Conservation (phyloP, 2,888 invertebrate species). For the Archips crataeganus region DNA sequence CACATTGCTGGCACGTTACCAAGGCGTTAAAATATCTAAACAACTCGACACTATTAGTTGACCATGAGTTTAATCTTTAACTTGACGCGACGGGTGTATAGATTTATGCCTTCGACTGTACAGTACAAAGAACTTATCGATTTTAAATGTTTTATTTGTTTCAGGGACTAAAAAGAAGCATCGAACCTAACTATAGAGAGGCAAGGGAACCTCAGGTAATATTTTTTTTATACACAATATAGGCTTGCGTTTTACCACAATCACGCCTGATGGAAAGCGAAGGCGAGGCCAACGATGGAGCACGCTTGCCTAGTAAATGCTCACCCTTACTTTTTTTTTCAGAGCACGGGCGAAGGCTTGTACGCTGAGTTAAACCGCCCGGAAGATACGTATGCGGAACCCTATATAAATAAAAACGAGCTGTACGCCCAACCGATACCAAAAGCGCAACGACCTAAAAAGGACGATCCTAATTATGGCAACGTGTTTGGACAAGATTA, state of each 20-base stretch:
- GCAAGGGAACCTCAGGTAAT: neutral
- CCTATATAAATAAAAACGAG: slow-evolving; percentile 14
- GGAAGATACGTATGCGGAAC: slow-evolving; percentile 23
- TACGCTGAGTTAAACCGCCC: slow-evolving; percentile 20
- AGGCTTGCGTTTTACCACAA: too few relatives aligned
- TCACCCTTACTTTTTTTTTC: neutral
- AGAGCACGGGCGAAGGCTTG: slow-evolving; percentile 27
- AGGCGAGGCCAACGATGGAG: too few relatives aligned
- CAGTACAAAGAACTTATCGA: too few relatives aligned
- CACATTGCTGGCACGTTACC: too few relatives aligned
- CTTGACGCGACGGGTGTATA: too few relatives aligned
- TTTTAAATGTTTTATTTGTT: neutral
- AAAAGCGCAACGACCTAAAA: slow-evolving; percentile 13
- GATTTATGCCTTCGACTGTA: too few relatives aligned
- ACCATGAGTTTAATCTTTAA: too few relatives aligned
- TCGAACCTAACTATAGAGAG: neutral
- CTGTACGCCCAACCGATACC: slow-evolving; percentile 26
- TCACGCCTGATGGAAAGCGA: too few relatives aligned
- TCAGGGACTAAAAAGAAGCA: neutral
- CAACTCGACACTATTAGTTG: too few relatives aligned
- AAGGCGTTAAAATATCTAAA: too few relatives aligned
- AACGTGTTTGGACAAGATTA: slow-evolving; percentile 27
- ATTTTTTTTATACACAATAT: too few relatives aligned
- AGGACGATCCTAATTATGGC: slow-evolving; percentile 13
- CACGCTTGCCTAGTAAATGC: too few relatives aligned